These are phyloP conservation scores for Calliphora vomitoria DNA, from an alignment of 2,888 invertebrate species.

Conservation along the genomic window DNA sequence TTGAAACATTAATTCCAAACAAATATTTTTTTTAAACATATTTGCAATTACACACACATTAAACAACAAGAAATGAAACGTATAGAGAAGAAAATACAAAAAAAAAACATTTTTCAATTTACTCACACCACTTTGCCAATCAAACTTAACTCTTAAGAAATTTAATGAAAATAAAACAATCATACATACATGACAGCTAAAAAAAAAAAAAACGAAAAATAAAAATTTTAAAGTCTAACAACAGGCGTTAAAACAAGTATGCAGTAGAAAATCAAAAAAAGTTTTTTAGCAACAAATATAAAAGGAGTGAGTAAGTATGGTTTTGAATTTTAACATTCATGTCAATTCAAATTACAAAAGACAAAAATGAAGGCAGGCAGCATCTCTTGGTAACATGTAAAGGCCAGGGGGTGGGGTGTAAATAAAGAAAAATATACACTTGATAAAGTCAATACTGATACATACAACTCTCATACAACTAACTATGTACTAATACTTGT, in stretches of 20 bases:
- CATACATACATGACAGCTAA: conserved; percentile 62
- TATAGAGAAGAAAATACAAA: conserved; percentile 41
- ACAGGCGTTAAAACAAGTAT: conserved; percentile 68
- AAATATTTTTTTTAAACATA: conserved; percentile 75
- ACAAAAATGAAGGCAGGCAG: conserved; percentile 65
- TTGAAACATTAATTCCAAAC: conserved; percentile 73
- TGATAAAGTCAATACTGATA: conserved; percentile 74
- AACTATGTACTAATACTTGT: conserved; percentile 23
- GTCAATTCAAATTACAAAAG: conserved; percentile 75
- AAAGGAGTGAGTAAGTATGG: conserved; percentile 70
- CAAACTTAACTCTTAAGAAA: conserved; percentile 68
- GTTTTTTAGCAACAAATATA: conserved; percentile 40
- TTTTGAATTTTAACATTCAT: conserved; percentile 74
- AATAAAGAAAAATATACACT: conserved; percentile 67
- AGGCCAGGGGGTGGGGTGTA: not conserved
- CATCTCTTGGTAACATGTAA: conserved; percentile 27
- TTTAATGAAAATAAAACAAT: conserved; percentile 74
- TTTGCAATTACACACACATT: conserved; percentile 82
- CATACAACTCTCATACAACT: conserved; percentile 36
- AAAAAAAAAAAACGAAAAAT: conserved; percentile 22
- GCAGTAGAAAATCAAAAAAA: conserved; percentile 6
- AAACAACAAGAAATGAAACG: conserved; percentile 73
- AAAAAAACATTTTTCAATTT: conserved; percentile 72
- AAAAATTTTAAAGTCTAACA: conserved; percentile 58
- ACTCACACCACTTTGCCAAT: conserved; percentile 61